Conservation (phyloP, 2,888 invertebrate genomes). For the Myopa testacea region DNA sequence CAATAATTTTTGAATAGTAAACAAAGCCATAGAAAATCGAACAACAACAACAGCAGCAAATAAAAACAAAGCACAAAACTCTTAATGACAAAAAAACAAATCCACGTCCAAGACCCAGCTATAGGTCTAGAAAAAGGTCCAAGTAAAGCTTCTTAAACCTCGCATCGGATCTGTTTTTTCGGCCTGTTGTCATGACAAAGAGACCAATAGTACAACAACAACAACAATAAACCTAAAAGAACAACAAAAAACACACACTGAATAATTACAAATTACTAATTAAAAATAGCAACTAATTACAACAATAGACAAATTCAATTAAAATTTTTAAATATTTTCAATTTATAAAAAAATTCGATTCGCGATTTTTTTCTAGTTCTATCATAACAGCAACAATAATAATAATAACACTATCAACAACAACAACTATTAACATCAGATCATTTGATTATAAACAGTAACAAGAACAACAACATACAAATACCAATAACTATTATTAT, state of each 20-base stretch:
- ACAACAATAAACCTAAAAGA: slow-evolving; percentile 26
- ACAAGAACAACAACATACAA: neutral
- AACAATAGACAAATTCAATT: no score
- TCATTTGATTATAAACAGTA: neutral
- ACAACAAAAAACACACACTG: neutral
- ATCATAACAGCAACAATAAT: no score
- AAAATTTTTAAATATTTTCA: no score
- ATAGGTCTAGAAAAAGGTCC: no score
- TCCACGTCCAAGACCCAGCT: no score
- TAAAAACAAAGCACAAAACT: slow-evolving; percentile 1
- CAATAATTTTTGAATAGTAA: neutral
- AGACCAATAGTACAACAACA: slow-evolving; percentile 35
- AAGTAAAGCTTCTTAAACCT: no score
- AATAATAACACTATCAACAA: no score
- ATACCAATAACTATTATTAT: neutral
- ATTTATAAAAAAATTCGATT: no score
- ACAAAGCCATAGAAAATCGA: neutral
- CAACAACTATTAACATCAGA: no score
- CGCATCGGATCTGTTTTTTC: neutral
- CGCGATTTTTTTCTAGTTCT: no score
- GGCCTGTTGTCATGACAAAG: neutral
- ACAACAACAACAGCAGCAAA: neutral
- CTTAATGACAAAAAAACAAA: neutral
- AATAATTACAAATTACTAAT: no score
- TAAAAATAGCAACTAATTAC: no score